phyloP scores from a whole-genome alignment of 2,113 vertebrate genomes.

The Ranitomeya variabilis region DNA sequence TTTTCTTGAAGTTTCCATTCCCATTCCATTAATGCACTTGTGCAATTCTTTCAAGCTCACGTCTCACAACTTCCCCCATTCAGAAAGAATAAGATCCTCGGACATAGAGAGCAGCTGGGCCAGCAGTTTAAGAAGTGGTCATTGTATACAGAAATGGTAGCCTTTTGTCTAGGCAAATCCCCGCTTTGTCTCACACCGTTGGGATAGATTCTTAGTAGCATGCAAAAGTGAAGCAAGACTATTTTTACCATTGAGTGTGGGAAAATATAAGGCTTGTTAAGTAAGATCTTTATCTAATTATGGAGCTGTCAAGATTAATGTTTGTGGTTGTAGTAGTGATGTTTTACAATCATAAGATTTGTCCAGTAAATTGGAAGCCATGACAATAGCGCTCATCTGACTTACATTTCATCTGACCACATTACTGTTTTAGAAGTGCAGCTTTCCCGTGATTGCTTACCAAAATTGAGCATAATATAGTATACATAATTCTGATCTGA shows the following conservation, averaged over 20 bases:
- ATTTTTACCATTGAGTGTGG: conserved; percentile 1
- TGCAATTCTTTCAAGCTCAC: conserved; percentile 26
- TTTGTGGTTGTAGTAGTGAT: not conserved
- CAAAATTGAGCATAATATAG: too few relatives aligned
- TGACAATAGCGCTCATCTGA: too few relatives aligned
- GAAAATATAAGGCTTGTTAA: not conserved
- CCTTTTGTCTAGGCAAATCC: conserved; percentile 41
- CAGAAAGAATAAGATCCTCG: conserved; percentile 23
- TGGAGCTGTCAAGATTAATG: not conserved
- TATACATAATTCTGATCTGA: too few relatives aligned
- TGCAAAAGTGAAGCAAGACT: not conserved
- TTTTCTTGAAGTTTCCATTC: not conserved
- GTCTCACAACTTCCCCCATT: conserved; percentile 39
- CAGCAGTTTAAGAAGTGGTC: conserved; percentile 22
- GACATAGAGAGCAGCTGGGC: conserved; percentile 27
- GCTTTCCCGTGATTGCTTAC: too few relatives aligned
- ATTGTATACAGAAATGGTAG: conserved; percentile 42
- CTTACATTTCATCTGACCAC: too few relatives aligned
- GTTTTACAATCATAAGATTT: too few relatives aligned
- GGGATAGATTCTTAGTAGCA: conserved; percentile 17
- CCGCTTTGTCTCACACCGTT: conserved; percentile 18
- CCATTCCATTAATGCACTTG: conserved; percentile 1
- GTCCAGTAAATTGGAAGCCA: too few relatives aligned
- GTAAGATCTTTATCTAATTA: not conserved
- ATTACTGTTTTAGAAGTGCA: too few relatives aligned